phyloP scores from a whole-genome alignment of 2,888 invertebrate genomes.

The Acrobasis consociella region DNA sequence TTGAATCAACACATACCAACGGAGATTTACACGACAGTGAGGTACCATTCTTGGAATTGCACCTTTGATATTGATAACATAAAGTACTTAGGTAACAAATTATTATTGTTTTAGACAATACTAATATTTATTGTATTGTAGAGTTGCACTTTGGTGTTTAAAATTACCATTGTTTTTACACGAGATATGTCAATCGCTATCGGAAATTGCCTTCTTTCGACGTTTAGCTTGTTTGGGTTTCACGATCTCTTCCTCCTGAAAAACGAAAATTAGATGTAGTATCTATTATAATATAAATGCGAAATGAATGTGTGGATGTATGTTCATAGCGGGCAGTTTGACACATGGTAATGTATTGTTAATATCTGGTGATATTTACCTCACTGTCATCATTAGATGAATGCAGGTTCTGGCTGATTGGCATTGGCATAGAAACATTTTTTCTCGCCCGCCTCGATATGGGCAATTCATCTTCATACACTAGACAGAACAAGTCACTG shows the following conservation, averaged over 20 bases:
- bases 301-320: too few relatives aligned
- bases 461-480: conserved; percentile 92
- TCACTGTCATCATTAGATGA: conserved; percentile 93
- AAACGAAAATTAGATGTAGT: conserved; percentile 41
- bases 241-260: conserved; percentile 94
- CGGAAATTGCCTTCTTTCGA: conserved; percentile 95
- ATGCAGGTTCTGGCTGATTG: conserved; percentile 80
- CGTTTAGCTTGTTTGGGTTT: conserved; percentile 96
- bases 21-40: conserved; percentile 49
- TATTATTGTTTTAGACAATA: conserved; percentile 42
- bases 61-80: conserved; percentile 53
- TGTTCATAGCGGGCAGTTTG: neutral
- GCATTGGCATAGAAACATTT: conserved; percentile 82
- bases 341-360: neutral
- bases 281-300: too few relatives aligned
- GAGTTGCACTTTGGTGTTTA: conserved; percentile 82
- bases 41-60: conserved; percentile 71
- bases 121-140: conserved; percentile 72
- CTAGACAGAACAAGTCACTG: conserved; percentile 93
- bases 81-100: conserved; percentile 57
- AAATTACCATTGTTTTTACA: conserved; percentile 65
- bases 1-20: conserved; percentile 47
- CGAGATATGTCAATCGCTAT: conserved; percentile 92
- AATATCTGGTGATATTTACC: conserved; percentile 50
- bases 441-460: conserved; percentile 85